These are phyloP conservation scores for Hippocampus barbouri DNA, from an alignment of 2,113 vertebrate species.

Conservation along the genomic window DNA sequence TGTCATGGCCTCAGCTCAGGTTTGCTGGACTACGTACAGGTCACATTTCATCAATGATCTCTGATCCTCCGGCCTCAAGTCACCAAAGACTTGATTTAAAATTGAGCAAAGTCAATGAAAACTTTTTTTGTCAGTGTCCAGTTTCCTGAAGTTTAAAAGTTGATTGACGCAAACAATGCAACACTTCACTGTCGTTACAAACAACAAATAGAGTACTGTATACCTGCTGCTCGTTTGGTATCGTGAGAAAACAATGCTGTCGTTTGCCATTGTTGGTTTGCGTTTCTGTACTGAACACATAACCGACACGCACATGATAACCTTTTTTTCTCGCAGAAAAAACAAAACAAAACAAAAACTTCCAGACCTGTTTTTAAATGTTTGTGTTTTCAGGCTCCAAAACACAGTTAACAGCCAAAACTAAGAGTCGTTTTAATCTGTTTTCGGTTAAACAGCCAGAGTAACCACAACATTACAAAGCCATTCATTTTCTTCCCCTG, in stretches of 20 bases:
- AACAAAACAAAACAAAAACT: too few relatives aligned
- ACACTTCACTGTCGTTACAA: background rate
- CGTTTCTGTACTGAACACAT: background rate
- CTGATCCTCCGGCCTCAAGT: constrained; percentile 18
- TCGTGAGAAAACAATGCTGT: background rate
- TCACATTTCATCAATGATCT: constrained; percentile 57
- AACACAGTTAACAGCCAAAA: background rate
- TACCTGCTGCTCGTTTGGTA: background rate
- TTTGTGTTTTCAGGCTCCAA: background rate
- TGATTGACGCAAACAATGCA: background rate
- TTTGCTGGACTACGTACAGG: constrained; percentile 30
- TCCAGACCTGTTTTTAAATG: background rate
- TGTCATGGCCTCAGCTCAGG: constrained; percentile 29
- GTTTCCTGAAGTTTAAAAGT: background rate
- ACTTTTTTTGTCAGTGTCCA: background rate
- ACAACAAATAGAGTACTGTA: background rate
- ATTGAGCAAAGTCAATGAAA: too few relatives aligned
- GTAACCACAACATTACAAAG: background rate
- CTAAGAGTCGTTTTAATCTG: background rate
- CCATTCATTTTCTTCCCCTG: background rate
- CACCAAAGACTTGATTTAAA: constrained; percentile 8
- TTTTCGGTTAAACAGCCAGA: background rate
- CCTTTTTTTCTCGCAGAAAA: background rate
- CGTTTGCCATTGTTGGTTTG: background rate
- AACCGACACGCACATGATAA: background rate